Conservation (phyloP, 2,888 invertebrate species). For the Coecobrya sp. region DNA sequence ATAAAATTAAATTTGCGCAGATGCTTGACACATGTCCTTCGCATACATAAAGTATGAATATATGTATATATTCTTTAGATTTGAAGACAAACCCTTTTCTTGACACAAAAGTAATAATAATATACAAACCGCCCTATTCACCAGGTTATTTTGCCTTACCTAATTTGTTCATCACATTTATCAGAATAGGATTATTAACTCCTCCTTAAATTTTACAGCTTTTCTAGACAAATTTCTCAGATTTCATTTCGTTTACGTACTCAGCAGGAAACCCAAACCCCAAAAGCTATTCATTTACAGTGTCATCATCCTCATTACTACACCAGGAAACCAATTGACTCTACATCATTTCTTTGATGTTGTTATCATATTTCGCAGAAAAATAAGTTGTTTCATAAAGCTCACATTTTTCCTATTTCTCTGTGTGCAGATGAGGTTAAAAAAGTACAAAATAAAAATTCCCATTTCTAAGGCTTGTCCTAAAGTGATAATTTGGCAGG, state of each 20-base stretch:
- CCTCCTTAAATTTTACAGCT: background rate
- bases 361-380: slow-evolving; percentile 5
- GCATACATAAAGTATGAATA: background rate
- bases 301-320: slow-evolving; percentile 41
- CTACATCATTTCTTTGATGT: background rate
- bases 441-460: background rate
- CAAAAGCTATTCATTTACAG: slow-evolving; percentile 17
- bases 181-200: background rate
- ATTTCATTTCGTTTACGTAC: slow-evolving; percentile 56
- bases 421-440: background rate
- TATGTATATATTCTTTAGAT: too few relatives aligned
- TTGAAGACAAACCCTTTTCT: too few relatives aligned
- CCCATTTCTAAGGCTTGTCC: background rate
- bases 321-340: slow-evolving; percentile 24
- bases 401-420: background rate
- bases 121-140: too few relatives aligned
- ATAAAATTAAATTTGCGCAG: background rate
- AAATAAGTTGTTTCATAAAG: slow-evolving; percentile 46
- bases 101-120: too few relatives aligned
- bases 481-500: slow-evolving; percentile 55
- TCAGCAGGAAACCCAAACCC: slow-evolving; percentile 54
- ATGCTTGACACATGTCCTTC: background rate
- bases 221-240: slow-evolving; percentile 47
- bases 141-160: background rate
- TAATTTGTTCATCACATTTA: background rate